phyloP scores from a whole-genome alignment of 1,140 invertebrate species.

The Lucilia cuprina region DNA sequence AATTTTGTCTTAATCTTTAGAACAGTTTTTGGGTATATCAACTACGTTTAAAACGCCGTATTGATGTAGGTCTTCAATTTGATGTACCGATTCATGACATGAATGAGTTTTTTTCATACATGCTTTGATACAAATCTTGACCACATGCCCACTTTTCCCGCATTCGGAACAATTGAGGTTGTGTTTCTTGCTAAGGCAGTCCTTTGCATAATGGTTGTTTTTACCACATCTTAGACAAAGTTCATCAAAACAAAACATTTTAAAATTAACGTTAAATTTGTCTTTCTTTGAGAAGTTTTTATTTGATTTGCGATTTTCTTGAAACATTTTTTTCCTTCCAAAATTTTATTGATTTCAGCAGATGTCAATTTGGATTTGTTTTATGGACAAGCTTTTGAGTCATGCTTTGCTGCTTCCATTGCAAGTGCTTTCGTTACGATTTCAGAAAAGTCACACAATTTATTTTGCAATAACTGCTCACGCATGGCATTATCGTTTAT shows the following conservation, averaged over 20 bases:
- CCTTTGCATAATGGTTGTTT: not conserved
- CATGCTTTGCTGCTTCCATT: constrained; percentile 22
- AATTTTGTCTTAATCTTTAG: not conserved
- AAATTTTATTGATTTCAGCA: constrained; percentile 16
- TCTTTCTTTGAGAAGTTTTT: too few species aligned
- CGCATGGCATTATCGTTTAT: constrained; percentile 15
- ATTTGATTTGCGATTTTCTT: not conserved
- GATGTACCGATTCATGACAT: not conserved
- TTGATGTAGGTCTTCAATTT: not conserved
- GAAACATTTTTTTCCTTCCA: not conserved
- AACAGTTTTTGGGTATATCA: not conserved
- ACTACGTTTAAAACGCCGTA: not conserved
- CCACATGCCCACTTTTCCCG: constrained; percentile 21
- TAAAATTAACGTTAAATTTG: not conserved
- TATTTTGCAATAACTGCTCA: constrained; percentile 10
- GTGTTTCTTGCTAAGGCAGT: too few species aligned
- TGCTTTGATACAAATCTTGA: constrained; percentile 9
- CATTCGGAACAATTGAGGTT: not conserved
- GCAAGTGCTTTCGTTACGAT: constrained; percentile 19
- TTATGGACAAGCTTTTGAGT: constrained; percentile 12
- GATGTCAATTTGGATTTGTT: not conserved
- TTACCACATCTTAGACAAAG: constrained; percentile 29
- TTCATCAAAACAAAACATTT: not conserved
- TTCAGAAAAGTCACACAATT: not conserved
- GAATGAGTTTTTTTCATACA: not conserved